Base-by-base conservation (phyloP, 35 echinoderm and acorn worm genomes). In the Chiridota heheva region DNA sequence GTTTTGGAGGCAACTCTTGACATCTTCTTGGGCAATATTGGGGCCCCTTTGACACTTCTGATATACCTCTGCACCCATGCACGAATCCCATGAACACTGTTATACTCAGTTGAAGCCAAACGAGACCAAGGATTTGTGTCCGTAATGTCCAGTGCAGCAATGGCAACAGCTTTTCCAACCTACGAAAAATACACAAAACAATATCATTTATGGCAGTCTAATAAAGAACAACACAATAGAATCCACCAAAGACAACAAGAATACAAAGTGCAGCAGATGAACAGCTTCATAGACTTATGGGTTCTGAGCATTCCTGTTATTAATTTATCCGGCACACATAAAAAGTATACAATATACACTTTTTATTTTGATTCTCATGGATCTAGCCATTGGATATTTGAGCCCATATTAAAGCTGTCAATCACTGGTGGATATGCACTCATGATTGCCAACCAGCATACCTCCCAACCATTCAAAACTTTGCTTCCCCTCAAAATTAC, bases 21-120 rank as follows among this genome's bases (percentile, higher is more conserved):
- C 93, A 97, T 97, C 43, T 91, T 97, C 70, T 88, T 91, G n/a
- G 93, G 93, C 72, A 97, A 89, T 24, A 71, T 72, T 16, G 93
- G 93, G 20, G 93, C 88, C 5, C 93, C 93, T 20, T 70, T 61
- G 38, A 90, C 67, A 60, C 93, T 97, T 3, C 93, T 73, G 0
- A 97, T 49, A 58, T 91, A 97, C 28, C 89, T 86, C 41, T 91
- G 84, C 8, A 97, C 84, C 93, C 93, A 97, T 20, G 60, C 63
- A 25, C 88, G 66, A 25, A 97, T 85, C 31, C 88, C 93, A 51
- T 91, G 77, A 13, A 97, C 88, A 42, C 73, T 91, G 13, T 56
- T 82, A 60, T 88, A 87, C 30, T 97, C 93, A 26, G 93, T 97
- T 12, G 81, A 87, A 15, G 93, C 88, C 0, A 97, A 32, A 29